Conservation (phyloP, 2,113 vertebrate species). For the Loxodonta africana region DNA sequence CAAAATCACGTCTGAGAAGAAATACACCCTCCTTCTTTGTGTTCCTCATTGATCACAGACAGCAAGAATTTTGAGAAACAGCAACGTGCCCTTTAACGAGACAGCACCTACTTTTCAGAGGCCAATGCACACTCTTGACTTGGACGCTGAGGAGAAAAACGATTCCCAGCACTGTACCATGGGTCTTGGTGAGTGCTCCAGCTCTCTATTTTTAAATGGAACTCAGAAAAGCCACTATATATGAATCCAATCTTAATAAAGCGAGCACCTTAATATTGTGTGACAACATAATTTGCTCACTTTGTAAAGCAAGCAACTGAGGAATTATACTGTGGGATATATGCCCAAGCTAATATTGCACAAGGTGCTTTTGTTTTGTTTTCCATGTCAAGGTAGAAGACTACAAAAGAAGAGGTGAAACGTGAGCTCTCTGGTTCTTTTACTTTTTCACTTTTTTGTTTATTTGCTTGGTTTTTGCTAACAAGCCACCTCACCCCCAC, state of each 20-base stretch:
- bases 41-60: neutral
- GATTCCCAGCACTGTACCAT: conserved; percentile 1
- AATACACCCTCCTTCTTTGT: conserved; percentile 19
- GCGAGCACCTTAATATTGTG: conserved; percentile 9
- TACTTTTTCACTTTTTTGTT: neutral
- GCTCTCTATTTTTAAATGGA: conserved; percentile 25
- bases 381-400: neutral
- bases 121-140: conserved; percentile 2
- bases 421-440: conserved; percentile 25
- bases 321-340: neutral
- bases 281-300: neutral
- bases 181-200: neutral
- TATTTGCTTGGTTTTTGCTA: neutral
- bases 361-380: conserved; percentile 38
- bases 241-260: conserved; percentile 56
- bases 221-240: conserved; percentile 10
- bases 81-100: neutral
- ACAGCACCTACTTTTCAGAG: neutral
- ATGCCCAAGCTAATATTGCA: neutral
- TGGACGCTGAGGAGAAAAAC: neutral
- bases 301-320: conserved; percentile 52
- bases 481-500: neutral
- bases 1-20: conserved; percentile 56
- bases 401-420: conserved; percentile 61
- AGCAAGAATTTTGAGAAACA: neutral